Evolutionary conservation across 2,113 vertebrate species (phyloP).

Genomic region (Corythoichthys haematopterus): DNA sequence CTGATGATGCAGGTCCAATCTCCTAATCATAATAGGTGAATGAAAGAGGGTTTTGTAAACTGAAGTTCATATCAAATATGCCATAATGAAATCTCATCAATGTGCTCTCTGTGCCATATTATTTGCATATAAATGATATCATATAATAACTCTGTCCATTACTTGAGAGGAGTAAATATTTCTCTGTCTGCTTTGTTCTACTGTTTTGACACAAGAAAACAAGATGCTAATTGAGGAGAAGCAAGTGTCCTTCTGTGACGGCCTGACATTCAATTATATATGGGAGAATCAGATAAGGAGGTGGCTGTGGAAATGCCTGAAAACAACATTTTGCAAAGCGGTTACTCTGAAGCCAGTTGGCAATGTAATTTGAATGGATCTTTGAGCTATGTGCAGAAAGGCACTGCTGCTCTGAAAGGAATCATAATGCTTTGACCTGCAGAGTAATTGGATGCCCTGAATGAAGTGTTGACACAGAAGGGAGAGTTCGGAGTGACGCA

Average conservation of each 20-base stretch:
- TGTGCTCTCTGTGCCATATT: conserved; percentile 55
- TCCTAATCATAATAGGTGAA: conserved; percentile 64
- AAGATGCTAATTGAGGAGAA: conserved; percentile 75
- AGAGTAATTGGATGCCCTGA: conserved; percentile 72
- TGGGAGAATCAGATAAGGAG: conserved; percentile 70
- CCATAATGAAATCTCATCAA: conserved; percentile 75
- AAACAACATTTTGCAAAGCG: conserved; percentile 65
- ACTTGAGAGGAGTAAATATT: conserved; percentile 77
- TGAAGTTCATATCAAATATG: conserved; percentile 71
- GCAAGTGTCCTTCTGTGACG: conserved; percentile 71
- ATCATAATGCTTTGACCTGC: conserved; percentile 64
- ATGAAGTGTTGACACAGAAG: conserved; percentile 57
- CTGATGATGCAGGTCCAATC: conserved; percentile 53
- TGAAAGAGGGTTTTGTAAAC: conserved; percentile 72
- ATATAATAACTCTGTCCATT: conserved; percentile 70
- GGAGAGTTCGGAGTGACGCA: conserved; percentile 18
- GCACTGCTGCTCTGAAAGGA: conserved; percentile 60
- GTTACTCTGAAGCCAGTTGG: conserved; percentile 50
- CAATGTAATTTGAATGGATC: conserved; percentile 68
- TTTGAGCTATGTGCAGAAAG: conserved; percentile 56
- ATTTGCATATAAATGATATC: conserved; percentile 82
- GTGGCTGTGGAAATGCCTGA: conserved; percentile 62
- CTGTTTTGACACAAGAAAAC: conserved; percentile 55
- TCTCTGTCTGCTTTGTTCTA: conserved; percentile 69
- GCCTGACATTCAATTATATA: conserved; percentile 80